Evolutionary conservation across 2,113 vertebrate genomes (phyloP), one percentile per base, ranked within the genome.

Genomic region (Fulmarus glacialis): DNA sequence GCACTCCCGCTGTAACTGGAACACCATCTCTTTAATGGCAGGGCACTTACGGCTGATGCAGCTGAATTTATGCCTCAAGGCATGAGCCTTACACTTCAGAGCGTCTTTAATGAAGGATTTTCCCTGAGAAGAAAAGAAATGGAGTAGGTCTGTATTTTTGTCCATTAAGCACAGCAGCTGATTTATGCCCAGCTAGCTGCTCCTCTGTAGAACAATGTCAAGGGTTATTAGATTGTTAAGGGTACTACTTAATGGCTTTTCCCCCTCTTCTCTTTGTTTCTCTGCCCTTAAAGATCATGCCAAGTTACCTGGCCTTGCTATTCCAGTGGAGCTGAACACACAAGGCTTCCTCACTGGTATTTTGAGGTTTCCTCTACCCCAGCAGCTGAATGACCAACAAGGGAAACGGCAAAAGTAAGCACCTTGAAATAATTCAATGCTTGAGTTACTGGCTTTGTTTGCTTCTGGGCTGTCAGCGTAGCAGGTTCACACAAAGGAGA

Each of bases 31-130:
- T 98, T 99, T 99, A 96, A 99, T 99, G 97, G 99, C 99, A 23
- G 99, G 98, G 96, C 99, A 99, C 98, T 99, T 99, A 92, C 99
- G 99, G 98, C 99, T 99, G 97, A 99, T 99, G 96, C 99, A 99
- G 98, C 99, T 99, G 96, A 99, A 99, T 97, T 99, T 99, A 98
- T 99, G 99, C 86, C 99, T 98, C 88, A 99, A 98, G 63, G 99
- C 99, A 9, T 99, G 99, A 50, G 99, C 99, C 99, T 99, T 99
- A 93, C 99, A 99, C 96, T 99, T 99, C 96, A 99, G 97, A 95
- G 99, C 99, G 60, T 99, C 99, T 97, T 99, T 99, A 98, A 99
- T 99, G 98, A 99, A 99, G 36, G 99, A 99, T 97, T 99, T 99
- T 71, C 99, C 99, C 99, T 99, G 97, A 55, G 93, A 93, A 96